Evolutionary conservation across 1,140 invertebrate species (phyloP).

Genomic region (Melitaea cinxia): DNA sequence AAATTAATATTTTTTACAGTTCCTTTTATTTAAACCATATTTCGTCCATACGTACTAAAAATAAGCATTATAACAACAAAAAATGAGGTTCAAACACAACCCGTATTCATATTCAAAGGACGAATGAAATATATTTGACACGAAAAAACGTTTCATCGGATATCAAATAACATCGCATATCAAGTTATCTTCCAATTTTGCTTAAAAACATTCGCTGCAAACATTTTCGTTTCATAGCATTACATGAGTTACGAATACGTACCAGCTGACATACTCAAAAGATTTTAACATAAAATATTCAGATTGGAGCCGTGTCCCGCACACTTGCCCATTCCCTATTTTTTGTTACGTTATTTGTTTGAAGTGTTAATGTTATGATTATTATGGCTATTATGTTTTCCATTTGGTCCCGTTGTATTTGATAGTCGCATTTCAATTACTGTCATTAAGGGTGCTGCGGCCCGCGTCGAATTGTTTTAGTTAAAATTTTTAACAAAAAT

Average conservation of each 20-base stretch:
- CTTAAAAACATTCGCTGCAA: slow-evolving; percentile 44
- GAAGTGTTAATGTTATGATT: slow-evolving; percentile 35
- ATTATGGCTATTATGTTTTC: slow-evolving; percentile 26
- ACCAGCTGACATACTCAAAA: slow-evolving; percentile 40
- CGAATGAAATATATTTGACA: slow-evolving; percentile 24
- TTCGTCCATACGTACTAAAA: neutral
- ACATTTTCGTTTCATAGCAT: slow-evolving; percentile 50
- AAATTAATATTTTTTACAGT: neutral
- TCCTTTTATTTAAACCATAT: neutral
- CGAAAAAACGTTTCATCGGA: slow-evolving; percentile 35
- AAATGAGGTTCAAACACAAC: slow-evolving; percentile 3
- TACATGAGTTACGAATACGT: slow-evolving; percentile 40
- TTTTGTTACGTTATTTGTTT: slow-evolving; percentile 40
- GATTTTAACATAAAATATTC: slow-evolving; percentile 59
- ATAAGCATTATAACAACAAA: neutral
- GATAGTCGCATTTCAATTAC: slow-evolving; percentile 29
- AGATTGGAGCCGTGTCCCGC: slow-evolving; percentile 38
- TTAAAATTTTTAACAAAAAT: neutral
- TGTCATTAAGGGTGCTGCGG: slow-evolving; percentile 18
- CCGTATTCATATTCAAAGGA: slow-evolving; percentile 15
- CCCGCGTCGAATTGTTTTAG: slow-evolving; percentile 21
- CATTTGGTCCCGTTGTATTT: slow-evolving; percentile 30
- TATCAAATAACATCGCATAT: slow-evolving; percentile 24
- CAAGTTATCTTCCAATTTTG: slow-evolving; percentile 40
- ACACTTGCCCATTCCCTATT: slow-evolving; percentile 35